phyloP scores from a whole-genome alignment of 2,888 invertebrate species.

The Crossocerus cetratus region DNA sequence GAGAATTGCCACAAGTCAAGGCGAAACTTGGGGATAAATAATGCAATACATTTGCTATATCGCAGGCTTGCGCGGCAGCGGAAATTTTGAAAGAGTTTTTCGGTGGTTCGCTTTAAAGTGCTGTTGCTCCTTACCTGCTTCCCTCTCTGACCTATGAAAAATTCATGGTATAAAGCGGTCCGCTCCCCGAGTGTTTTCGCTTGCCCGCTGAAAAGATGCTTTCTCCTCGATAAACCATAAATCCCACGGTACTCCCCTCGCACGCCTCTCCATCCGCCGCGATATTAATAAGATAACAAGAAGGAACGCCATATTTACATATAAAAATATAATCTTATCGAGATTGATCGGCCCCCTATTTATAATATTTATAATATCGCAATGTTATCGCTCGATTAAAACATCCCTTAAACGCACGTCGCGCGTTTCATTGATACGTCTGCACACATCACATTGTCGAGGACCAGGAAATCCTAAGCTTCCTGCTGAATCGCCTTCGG shows the following conservation, averaged over 20 bases:
- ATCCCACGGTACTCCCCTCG: constrained; percentile 22
- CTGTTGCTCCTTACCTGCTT: constrained; percentile 29
- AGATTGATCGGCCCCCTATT: constrained; percentile 63
- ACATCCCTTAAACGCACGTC: constrained; percentile 42
- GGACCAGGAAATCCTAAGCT: background rate
- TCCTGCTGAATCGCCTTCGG: background rate
- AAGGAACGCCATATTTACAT: constrained; percentile 74
- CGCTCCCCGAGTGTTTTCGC: constrained; percentile 5
- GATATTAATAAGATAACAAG: constrained; percentile 70
- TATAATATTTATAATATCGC: constrained; percentile 56
- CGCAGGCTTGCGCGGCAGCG: too few species aligned
- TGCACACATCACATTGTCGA: constrained; percentile 62
- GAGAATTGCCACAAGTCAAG: too few species aligned
- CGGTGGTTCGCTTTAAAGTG: constrained; percentile 2
- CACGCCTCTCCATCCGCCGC: constrained; percentile 22
- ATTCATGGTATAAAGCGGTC: constrained; percentile 30
- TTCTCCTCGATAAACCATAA: constrained; percentile 12
- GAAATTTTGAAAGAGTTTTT: constrained; percentile 3
- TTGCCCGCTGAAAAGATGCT: constrained; percentile 17
- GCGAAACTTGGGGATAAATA: too few species aligned
- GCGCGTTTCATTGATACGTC: constrained; percentile 64
- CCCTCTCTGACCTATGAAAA: constrained; percentile 24
- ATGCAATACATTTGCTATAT: too few species aligned
- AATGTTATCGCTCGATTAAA: constrained; percentile 65
- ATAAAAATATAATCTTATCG: constrained; percentile 75